Percentiles rank a stretch among this genome's conserved stretches.
phyloP scores from a whole-genome alignment of 2,888 invertebrate genomes.

The Himalopsyche anomala region DNA sequence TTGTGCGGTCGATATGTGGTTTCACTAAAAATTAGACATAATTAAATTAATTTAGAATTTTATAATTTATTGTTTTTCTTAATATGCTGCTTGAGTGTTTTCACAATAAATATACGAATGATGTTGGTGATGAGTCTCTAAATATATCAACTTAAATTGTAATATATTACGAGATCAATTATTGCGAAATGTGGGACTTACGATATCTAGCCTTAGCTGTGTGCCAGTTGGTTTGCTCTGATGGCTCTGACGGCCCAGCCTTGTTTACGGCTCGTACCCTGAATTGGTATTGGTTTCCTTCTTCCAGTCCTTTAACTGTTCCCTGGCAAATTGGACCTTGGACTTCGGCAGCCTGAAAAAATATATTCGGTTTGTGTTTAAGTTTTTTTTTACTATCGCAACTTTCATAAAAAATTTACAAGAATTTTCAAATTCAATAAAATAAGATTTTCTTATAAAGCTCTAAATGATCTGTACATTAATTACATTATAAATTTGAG shows the following conservation, averaged over 20 bases:
- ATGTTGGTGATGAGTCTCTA: no score
- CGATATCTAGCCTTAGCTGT: slow-evolving; percentile 91
- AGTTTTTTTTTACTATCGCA: background rate
- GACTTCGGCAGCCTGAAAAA: slow-evolving; percentile 83
- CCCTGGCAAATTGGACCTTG: slow-evolving; percentile 90
- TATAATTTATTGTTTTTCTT: background rate
- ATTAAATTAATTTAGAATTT: background rate
- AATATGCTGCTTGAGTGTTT: background rate
- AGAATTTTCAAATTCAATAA: no score
- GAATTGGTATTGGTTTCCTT: slow-evolving; percentile 97
- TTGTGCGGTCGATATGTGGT: slow-evolving; percentile 94
- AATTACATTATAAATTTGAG: background rate
- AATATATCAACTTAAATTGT: background rate
- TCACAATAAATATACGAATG: background rate
- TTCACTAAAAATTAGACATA: slow-evolving; percentile 81
- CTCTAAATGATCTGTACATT: no score
- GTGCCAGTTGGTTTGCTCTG: slow-evolving; percentile 94
- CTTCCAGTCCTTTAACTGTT: slow-evolving; percentile 91
- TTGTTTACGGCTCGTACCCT: slow-evolving; percentile 95
- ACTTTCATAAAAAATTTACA: background rate
- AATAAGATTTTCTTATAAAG: no score
- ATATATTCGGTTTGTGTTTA: background rate
- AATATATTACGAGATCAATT: background rate
- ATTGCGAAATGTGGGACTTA: slow-evolving; percentile 75
- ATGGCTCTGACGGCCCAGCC: slow-evolving; percentile 94